These are phyloP conservation scores for Dendrolimus punctatus DNA, from an alignment of 1,140 invertebrate genomes.

Conservation along the genomic window DNA sequence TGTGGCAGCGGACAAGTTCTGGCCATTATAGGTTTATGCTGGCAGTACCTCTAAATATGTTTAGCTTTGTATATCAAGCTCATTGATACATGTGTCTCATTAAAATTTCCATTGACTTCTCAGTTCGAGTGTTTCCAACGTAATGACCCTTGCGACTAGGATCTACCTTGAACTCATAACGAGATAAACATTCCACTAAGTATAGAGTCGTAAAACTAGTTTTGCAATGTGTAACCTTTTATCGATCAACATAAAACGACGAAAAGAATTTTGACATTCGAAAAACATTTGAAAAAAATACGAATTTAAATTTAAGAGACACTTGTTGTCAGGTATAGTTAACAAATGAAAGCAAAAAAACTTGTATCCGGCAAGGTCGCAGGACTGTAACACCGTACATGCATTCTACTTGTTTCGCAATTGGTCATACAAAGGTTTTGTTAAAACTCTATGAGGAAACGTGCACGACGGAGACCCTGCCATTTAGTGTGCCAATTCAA, in stretches of 20 bases:
- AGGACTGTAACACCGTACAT: too few relatives aligned
- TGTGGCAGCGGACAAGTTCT: neutral
- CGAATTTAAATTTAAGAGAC: slow-evolving; percentile 6
- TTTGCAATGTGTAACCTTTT: slow-evolving; percentile 14
- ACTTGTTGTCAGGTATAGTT: too few relatives aligned
- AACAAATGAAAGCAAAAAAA: too few relatives aligned
- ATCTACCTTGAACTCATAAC: slow-evolving; percentile 21
- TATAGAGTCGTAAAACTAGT: slow-evolving; percentile 10
- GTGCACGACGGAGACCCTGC: too few relatives aligned
- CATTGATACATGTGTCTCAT: slow-evolving; percentile 46
- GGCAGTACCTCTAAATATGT: neutral
- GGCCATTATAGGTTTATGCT: too few relatives aligned
- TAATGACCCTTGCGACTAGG: slow-evolving; percentile 10
- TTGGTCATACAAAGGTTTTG: too few relatives aligned
- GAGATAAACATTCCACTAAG: slow-evolving; percentile 17
- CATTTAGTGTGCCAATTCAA: too few relatives aligned
- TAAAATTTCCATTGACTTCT: slow-evolving; percentile 33
- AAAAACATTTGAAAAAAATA: slow-evolving; percentile 6
- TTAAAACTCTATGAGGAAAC: too few relatives aligned
- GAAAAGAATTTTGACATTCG: slow-evolving; percentile 5
- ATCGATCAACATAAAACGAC: slow-evolving; percentile 10
- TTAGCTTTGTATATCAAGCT: slow-evolving; percentile 27
- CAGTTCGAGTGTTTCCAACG: slow-evolving; percentile 17
- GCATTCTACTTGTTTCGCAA: too few relatives aligned
- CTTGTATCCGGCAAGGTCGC: too few relatives aligned